Evolutionary conservation across 2,888 invertebrate species (phyloP).

Genomic region (Gari tellinella): DNA sequence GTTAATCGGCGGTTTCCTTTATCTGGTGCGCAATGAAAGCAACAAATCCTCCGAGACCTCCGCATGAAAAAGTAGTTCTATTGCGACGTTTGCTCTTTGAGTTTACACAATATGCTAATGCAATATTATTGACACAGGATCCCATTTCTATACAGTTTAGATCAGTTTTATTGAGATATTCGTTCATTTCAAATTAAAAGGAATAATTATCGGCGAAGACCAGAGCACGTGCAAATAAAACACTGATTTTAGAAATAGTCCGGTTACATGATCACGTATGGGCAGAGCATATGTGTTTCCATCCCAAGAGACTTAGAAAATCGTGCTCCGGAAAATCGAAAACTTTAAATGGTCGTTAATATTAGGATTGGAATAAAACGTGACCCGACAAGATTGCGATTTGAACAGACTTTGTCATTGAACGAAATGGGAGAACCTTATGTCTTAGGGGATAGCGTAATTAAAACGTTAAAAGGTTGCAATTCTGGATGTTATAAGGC

Average conservation of each 20-base stretch:
- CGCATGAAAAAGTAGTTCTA: constrained; percentile 52
- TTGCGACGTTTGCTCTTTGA: constrained; percentile 30
- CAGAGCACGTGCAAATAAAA: constrained; percentile 46
- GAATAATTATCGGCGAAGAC: constrained; percentile 49
- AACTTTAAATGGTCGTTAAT: constrained; percentile 60
- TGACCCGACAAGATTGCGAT: constrained; percentile 25
- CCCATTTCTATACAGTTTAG: constrained; percentile 50
- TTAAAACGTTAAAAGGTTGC: constrained; percentile 59
- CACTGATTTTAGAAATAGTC: constrained; percentile 41
- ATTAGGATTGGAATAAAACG: constrained; percentile 38
- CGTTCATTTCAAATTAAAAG: constrained; percentile 61
- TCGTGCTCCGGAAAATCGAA: constrained; percentile 55
- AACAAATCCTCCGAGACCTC: constrained; percentile 50
- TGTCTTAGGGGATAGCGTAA: constrained; percentile 45
- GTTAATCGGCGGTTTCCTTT: constrained; percentile 51
- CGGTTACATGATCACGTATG: constrained; percentile 21
- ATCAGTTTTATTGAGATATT: constrained; percentile 56
- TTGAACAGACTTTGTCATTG: constrained; percentile 25
- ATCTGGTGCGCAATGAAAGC: constrained; percentile 46
- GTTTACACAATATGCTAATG: constrained; percentile 60
- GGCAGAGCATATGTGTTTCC: constrained; percentile 47
- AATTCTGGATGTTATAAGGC: constrained; percentile 17
- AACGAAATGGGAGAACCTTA: constrained; percentile 26
- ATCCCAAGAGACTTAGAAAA: constrained; percentile 32
- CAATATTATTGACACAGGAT: constrained; percentile 58